Conservation (phyloP, 2,888 invertebrate species). For the Anorthoa munda region DNA sequence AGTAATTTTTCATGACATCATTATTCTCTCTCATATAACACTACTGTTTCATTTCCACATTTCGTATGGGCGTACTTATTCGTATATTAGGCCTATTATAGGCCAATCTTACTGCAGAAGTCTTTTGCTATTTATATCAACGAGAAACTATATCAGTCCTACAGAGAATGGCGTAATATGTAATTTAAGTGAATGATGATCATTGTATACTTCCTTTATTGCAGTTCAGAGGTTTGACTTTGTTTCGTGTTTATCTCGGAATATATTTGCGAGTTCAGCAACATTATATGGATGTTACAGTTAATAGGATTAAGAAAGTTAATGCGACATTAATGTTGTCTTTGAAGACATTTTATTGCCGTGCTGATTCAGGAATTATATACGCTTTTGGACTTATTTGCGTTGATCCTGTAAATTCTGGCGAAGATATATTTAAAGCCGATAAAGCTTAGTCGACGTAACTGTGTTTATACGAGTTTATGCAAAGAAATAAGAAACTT, state of each 20-base stretch:
- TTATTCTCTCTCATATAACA: constrained; percentile 33
- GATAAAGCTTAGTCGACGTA: constrained; percentile 13
- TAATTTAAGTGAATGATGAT: constrained; percentile 75
- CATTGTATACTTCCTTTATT: constrained; percentile 77
- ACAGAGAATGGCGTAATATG: constrained; percentile 72
- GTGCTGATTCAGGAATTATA: constrained; percentile 55
- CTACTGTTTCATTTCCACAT: constrained; percentile 40
- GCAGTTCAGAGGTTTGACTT: constrained; percentile 57
- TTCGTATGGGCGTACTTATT: constrained; percentile 53
- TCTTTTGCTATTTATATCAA: constrained; percentile 53
- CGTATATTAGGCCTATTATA: constrained; percentile 45
- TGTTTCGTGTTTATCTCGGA: constrained; percentile 53
- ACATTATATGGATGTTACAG: constrained; percentile 62
- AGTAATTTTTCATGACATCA: constrained; percentile 59
- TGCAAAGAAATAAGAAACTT: constrained; percentile 25
- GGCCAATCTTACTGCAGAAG: constrained; percentile 43
- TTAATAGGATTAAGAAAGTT: constrained; percentile 63
- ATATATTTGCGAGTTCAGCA: constrained; percentile 67
- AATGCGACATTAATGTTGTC: constrained; percentile 64
- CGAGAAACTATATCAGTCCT: constrained; percentile 56
- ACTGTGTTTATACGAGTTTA: constrained; percentile 31
- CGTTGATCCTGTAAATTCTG: constrained; percentile 47
- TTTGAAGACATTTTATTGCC: constrained; percentile 61
- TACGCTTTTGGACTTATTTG: constrained; percentile 54
- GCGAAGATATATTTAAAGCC: constrained; percentile 40